Evolutionary conservation across 2,113 vertebrate genomes (phyloP).

Genomic region (Colinus virginianus): DNA sequence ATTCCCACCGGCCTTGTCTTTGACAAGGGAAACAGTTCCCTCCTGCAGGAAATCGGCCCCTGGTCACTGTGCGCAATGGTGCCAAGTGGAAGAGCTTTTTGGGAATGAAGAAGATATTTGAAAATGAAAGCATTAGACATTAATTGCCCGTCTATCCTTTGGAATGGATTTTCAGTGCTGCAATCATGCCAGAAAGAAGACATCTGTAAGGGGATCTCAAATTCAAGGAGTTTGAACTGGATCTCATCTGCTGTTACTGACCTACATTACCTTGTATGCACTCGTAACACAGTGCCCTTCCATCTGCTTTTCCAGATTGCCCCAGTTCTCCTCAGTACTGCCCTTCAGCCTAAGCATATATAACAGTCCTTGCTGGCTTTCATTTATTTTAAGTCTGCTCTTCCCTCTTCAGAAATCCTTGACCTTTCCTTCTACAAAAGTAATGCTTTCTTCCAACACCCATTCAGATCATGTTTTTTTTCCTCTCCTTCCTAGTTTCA

Average conservation of each 20-base stretch:
- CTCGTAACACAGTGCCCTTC: not conserved
- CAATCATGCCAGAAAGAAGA: not conserved
- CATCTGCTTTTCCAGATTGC: not conserved
- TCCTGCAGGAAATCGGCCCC: not conserved
- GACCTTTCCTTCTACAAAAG: not conserved
- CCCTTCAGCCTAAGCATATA: not conserved
- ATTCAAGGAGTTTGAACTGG: not conserved
- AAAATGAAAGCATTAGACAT: not conserved
- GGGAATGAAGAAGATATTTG: not conserved
- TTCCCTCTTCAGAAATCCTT: not conserved
- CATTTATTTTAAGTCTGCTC: not conserved
- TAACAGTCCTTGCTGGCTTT: not conserved
- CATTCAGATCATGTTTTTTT: not conserved
- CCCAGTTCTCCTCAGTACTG: not conserved
- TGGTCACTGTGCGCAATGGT: not conserved
- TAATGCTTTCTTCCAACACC: not conserved
- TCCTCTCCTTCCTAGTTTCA: not conserved
- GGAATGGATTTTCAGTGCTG: not conserved
- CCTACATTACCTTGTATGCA: not conserved
- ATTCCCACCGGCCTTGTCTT: not conserved
- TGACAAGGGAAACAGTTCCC: not conserved
- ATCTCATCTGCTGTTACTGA: not conserved
- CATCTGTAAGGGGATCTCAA: not conserved
- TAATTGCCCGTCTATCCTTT: not conserved
- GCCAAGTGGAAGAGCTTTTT: not conserved